Conservation (phyloP, 1,140 invertebrate genomes). For the Megalonaias nervosa region DNA sequence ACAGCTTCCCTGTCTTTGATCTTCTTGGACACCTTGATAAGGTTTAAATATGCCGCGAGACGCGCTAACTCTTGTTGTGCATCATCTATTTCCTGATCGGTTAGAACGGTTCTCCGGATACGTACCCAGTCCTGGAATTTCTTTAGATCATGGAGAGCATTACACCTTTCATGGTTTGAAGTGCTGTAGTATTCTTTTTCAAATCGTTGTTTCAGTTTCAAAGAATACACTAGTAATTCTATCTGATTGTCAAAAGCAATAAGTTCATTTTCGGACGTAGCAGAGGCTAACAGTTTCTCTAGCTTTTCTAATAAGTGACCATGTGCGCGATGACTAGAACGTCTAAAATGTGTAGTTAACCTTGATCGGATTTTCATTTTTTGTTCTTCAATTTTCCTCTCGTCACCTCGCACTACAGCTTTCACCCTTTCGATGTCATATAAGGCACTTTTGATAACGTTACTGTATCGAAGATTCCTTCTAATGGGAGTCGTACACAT, state of each 20-base stretch:
- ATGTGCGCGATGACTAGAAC: background rate
- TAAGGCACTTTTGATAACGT: slow-evolving; percentile 74
- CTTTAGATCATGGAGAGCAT: slow-evolving; percentile 2
- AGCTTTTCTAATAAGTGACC: background rate
- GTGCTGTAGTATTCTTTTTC: background rate
- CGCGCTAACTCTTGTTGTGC: slow-evolving; percentile 17
- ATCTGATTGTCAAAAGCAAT: slow-evolving; percentile 23
- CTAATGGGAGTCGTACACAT: slow-evolving; percentile 77
- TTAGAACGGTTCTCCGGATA: slow-evolving; percentile 17
- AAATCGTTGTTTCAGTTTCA: slow-evolving; percentile 11
- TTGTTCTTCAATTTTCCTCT: slow-evolving; percentile 3
- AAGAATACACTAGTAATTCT: background rate
- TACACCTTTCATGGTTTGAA: slow-evolving; percentile 6
- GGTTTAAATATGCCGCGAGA: slow-evolving; percentile 11
- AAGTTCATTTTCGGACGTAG: slow-evolving; percentile 24
- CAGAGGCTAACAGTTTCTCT: background rate
- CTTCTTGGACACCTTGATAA: slow-evolving; percentile 12
- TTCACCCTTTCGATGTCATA: slow-evolving; percentile 77
- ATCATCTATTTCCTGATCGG: slow-evolving; percentile 25
- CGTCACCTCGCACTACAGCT: slow-evolving; percentile 51
- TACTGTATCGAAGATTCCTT: slow-evolving; percentile 76
- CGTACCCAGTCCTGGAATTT: slow-evolving; percentile 20
- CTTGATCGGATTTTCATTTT: slow-evolving; percentile 6
- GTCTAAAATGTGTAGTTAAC: background rate
- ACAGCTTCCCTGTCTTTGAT: slow-evolving; percentile 7